A percentile compares a stretch with the other conserved stretches of the same genome.
Evolutionary conservation across 2,113 vertebrate genomes (phyloP).

Genomic region (Cryptomyrus ogoouensis): DNA sequence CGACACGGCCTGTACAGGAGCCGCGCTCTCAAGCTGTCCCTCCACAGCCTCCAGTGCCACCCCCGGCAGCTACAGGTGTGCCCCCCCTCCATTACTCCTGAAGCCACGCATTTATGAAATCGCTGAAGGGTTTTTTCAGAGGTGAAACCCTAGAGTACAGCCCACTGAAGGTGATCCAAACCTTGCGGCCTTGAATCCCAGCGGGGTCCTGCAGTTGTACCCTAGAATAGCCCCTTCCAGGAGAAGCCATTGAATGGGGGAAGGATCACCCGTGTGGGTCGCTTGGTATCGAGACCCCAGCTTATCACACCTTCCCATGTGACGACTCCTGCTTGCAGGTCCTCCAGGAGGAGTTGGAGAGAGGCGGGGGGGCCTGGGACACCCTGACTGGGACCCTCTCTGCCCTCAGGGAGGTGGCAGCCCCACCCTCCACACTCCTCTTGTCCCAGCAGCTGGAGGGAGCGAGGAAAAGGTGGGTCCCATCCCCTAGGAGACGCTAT

Average conservation of each 20-base stretch:
- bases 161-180: background rate
- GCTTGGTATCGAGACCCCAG: background rate
- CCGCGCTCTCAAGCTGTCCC: conserved; percentile 46
- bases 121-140: background rate
- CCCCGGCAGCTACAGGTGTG: conserved; percentile 72
- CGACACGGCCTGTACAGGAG: conserved; percentile 53
- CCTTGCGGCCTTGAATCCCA: background rate
- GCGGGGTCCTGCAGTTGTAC: background rate
- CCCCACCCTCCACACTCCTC: conserved; percentile 52
- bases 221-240: background rate
- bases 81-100: background rate
- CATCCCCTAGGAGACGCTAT: background rate
- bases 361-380: conserved; percentile 57
- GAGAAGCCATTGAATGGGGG: background rate
- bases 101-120: background rate
- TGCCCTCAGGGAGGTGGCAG: conserved; percentile 55
- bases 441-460: conserved; percentile 53
- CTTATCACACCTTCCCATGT: background rate
- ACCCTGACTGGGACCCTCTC: conserved; percentile 45
- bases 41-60: conserved; percentile 52
- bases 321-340: conserved; percentile 45
- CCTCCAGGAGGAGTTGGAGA: conserved; percentile 63
- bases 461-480: conserved; percentile 56
- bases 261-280: background rate
- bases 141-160: background rate